These are phyloP conservation scores for Drosophila pectinifera DNA, from an alignment of 1,140 invertebrate species.

Conservation along the genomic window DNA sequence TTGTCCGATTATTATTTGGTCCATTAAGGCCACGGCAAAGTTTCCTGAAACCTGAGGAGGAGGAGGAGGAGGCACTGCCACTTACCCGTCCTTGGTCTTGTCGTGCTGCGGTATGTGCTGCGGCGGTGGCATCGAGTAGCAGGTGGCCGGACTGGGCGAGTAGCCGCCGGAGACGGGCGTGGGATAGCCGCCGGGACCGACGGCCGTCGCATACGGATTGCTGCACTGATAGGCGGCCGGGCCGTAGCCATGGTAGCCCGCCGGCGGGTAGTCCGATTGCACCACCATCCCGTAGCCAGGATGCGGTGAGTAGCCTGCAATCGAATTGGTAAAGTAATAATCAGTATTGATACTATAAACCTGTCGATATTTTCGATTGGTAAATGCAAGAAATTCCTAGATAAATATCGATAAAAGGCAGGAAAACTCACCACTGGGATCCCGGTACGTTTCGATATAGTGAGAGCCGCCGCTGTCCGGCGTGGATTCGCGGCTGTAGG, in stretches of 20 bases:
- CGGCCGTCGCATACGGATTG: slow-evolving; percentile 84
- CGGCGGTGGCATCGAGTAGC: slow-evolving; percentile 93
- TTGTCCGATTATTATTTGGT: slow-evolving; percentile 56
- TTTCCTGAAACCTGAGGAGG: background rate
- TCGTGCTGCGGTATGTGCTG: slow-evolving; percentile 90
- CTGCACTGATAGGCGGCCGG: slow-evolving; percentile 88
- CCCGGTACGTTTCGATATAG: slow-evolving; percentile 93
- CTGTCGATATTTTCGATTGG: background rate
- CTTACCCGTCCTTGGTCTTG: slow-evolving; percentile 92
- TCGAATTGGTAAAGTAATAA: too few species aligned
- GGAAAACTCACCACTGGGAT: slow-evolving; percentile 89
- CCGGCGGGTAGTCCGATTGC: slow-evolving; percentile 91
- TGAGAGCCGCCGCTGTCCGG: slow-evolving; percentile 93
- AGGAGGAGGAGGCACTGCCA: slow-evolving; percentile 6
- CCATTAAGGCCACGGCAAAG: slow-evolving; percentile 24
- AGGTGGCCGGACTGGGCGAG: slow-evolving; percentile 89
- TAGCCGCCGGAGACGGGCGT: slow-evolving; percentile 89
- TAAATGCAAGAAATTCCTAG: too few species aligned
- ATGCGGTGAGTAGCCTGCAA: slow-evolving; percentile 92
- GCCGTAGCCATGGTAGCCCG: slow-evolving; percentile 90
- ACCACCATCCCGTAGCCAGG: slow-evolving; percentile 92
- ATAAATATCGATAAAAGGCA: background rate
- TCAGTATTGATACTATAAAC: too few species aligned
- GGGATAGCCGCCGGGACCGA: slow-evolving; percentile 86
- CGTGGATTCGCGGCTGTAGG: slow-evolving; percentile 93